phyloP scores from a whole-genome alignment of 2,113 vertebrate species.

The Probosciger aterrimus region DNA sequence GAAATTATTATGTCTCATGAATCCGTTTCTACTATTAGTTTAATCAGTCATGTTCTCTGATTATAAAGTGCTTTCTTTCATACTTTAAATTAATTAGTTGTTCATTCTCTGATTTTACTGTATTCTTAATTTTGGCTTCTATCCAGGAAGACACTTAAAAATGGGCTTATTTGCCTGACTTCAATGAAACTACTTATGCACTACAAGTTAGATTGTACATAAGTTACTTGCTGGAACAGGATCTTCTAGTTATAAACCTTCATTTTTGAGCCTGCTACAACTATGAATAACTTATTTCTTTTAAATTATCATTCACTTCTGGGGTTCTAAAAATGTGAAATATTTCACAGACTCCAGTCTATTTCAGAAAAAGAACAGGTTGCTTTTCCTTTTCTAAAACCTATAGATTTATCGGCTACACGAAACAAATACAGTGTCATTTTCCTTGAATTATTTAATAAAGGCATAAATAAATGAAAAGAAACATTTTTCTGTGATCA shows the following conservation, averaged over 20 bases:
- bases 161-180: background rate
- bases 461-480: background rate
- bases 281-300: background rate
- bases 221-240: background rate
- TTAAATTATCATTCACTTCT: background rate
- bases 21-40: background rate
- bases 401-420: background rate
- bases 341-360: background rate
- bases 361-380: background rate
- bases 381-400: background rate
- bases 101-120: background rate
- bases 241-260: background rate
- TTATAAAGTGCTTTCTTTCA: background rate
- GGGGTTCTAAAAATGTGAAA: background rate
- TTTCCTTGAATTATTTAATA: slow-evolving; percentile 29
- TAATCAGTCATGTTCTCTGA: background rate
- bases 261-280: background rate
- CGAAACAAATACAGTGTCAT: background rate
- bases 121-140: background rate
- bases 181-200: background rate
- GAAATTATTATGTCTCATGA: background rate
- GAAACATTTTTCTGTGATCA: slow-evolving; percentile 2
- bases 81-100: background rate
- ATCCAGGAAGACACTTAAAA: background rate
- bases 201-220: background rate